Percentiles rank a stretch among this genome's conserved stretches.
Conservation (phyloP, 2,888 invertebrate genomes). For the Troides helena region DNA sequence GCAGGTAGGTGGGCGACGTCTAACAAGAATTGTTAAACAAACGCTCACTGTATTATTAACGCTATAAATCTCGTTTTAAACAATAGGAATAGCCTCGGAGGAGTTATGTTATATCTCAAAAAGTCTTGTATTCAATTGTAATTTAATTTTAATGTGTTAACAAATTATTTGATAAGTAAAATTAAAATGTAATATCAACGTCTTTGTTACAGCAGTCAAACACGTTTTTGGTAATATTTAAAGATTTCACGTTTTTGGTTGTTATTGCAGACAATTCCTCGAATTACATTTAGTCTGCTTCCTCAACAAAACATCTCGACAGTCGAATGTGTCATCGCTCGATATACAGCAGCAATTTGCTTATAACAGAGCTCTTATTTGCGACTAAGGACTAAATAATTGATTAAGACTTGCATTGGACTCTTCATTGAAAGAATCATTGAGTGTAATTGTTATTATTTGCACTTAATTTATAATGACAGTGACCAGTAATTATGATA, state of each 20-base stretch:
- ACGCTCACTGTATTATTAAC: constrained; percentile 25
- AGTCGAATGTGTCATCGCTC: constrained; percentile 45
- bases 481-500: background rate
- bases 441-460: background rate
- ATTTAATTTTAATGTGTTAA: background rate
- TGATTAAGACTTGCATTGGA: constrained; percentile 1
- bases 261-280: constrained; percentile 38
- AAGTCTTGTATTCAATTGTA: background rate
- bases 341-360: constrained; percentile 32
- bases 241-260: background rate
- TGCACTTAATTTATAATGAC: background rate
- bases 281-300: constrained; percentile 34
- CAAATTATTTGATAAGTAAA: background rate
- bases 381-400: constrained; percentile 6
- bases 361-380: constrained; percentile 19
- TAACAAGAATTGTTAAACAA: constrained; percentile 33
- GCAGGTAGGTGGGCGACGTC: constrained; percentile 47
- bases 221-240: no score
- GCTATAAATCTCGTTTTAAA: constrained; percentile 17
- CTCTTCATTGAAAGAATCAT: constrained; percentile 29
- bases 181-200: no score
- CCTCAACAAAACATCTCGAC: constrained; percentile 39
- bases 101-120: constrained; percentile 6
- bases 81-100: constrained; percentile 22
- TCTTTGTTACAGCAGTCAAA: no score